Evolutionary conservation across 2,113 vertebrate genomes (phyloP).

Genomic region (Passer domesticus): DNA sequence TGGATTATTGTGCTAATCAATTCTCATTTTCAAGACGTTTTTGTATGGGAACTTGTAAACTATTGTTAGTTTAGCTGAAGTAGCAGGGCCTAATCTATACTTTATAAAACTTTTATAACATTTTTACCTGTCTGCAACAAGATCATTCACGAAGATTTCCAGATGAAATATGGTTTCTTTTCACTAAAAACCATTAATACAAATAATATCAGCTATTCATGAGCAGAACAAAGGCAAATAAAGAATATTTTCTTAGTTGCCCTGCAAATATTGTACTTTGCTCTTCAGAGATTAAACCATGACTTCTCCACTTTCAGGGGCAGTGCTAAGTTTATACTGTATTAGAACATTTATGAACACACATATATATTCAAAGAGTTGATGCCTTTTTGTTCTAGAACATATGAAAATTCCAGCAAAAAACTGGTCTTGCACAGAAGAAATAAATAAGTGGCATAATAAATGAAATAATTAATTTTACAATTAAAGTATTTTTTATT

Average conservation of each 20-base stretch:
- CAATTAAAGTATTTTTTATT: fast-evolving
- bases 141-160: background rate
- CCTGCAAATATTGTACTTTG: background rate
- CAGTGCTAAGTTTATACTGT: background rate
- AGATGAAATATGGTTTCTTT: background rate
- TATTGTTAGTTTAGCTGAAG: background rate
- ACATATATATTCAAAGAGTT: background rate
- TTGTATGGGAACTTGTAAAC: background rate
- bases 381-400: background rate
- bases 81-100: background rate
- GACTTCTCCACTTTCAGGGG: background rate
- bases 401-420: background rate
- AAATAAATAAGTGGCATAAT: background rate
- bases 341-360: background rate
- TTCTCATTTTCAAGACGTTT: background rate
- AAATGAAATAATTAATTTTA: background rate
- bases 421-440: background rate
- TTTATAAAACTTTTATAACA: background rate
- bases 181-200: background rate
- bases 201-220: background rate
- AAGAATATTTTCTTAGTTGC: background rate
- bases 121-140: background rate
- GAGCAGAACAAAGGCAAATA: background rate
- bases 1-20: background rate
- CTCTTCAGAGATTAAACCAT: background rate